These are phyloP conservation scores for Platycnemis pennipes DNA, from an alignment of 2,888 invertebrate species.

Conservation along the genomic window DNA sequence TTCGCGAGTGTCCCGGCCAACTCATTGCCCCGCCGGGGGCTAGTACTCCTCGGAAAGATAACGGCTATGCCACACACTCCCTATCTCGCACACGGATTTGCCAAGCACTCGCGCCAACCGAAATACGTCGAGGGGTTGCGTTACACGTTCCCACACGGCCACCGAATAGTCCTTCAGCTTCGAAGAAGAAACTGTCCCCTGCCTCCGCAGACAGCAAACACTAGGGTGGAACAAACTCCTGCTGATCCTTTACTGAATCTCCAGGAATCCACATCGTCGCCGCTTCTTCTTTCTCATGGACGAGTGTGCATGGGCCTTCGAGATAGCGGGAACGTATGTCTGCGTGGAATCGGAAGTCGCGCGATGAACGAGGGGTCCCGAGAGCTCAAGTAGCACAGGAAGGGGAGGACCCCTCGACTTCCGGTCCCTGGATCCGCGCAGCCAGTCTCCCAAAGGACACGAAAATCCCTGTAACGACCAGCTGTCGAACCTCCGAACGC, in stretches of 20 bases:
- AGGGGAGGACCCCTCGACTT: conserved; percentile 25
- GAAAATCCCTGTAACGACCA: not conserved
- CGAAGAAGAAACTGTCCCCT: not conserved
- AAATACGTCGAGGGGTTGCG: not conserved
- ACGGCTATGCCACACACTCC: not conserved
- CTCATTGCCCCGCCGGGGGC: conserved; percentile 33
- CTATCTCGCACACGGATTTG: not conserved
- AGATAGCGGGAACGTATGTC: not conserved
- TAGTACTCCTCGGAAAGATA: not conserved
- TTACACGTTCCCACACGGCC: not conserved
- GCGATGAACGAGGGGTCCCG: not conserved
- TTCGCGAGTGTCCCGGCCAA: conserved; percentile 40
- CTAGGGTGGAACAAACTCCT: conserved; percentile 38
- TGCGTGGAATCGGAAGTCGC: not conserved
- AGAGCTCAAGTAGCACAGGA: conserved; percentile 33
- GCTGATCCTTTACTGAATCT: conserved; percentile 30
- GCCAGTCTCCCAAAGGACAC: not conserved
- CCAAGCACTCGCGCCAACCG: not conserved
- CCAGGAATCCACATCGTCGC: conserved; percentile 54
- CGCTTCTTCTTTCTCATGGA: conserved; percentile 63
- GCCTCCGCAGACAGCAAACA: not conserved
- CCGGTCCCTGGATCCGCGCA: conserved; percentile 36
- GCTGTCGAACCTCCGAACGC: not conserved
- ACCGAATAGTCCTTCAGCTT: not conserved
- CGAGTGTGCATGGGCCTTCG: conserved; percentile 50